Conservation (phyloP, 2,888 invertebrate species). For the Pecten maximus region DNA sequence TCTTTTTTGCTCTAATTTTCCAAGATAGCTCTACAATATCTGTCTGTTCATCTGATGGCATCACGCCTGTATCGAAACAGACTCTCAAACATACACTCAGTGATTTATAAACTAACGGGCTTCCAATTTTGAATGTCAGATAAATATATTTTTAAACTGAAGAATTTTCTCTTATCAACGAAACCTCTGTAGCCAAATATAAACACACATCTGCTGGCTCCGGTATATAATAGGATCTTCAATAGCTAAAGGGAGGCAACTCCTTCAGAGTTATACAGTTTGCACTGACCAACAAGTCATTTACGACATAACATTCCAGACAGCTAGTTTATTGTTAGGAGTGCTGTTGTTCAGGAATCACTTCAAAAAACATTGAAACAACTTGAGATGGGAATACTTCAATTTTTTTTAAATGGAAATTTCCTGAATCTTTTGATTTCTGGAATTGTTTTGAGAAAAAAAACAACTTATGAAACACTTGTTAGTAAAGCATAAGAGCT, state of each 20-base stretch:
- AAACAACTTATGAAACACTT: no score
- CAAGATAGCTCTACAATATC: background rate
- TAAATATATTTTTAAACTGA: slow-evolving; percentile 18
- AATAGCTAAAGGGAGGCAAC: background rate
- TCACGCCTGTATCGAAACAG: background rate
- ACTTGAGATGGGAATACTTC: no score
- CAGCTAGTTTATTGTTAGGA: no score
- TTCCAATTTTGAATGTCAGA: background rate
- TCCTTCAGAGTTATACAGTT: background rate
- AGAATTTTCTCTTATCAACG: slow-evolving; percentile 27
- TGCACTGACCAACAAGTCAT: no score
- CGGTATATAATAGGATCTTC: background rate
- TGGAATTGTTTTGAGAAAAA: no score
- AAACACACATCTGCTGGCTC: background rate
- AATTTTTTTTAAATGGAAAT: no score
- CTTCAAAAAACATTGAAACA: no score
- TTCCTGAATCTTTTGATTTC: no score
- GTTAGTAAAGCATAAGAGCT: no score
- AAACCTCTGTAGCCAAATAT: slow-evolving; percentile 8
- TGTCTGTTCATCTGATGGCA: background rate
- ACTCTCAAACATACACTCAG: background rate
- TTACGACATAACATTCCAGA: no score
- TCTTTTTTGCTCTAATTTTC: background rate
- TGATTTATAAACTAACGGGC: slow-evolving; percentile 7
- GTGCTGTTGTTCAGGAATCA: no score